A percentile compares a stretch with the other conserved stretches of the same genome.
Conservation (phyloP, 2,888 invertebrate species). For the Netelia virgata region DNA sequence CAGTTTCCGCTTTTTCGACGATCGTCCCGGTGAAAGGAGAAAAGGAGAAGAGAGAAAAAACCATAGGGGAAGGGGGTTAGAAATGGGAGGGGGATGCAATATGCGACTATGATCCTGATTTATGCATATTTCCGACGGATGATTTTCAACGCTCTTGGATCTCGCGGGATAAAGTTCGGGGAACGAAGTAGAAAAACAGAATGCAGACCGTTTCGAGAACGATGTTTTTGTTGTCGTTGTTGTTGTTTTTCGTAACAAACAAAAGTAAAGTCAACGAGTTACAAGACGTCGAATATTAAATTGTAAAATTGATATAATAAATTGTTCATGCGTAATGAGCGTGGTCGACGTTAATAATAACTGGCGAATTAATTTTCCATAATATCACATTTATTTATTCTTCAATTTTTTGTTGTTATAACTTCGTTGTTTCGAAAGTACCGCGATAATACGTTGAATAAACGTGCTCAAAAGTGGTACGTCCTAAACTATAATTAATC, state of each 20-base stretch:
- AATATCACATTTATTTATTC: background rate
- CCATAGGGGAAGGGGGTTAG: background rate
- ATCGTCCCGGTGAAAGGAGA: background rate
- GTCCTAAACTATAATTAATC: conserved; percentile 21
- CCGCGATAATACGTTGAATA: background rate
- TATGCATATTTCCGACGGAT: background rate
- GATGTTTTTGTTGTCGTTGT: too few species aligned
- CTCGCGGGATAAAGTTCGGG: background rate
- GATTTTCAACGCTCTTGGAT: background rate
- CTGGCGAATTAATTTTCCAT: background rate
- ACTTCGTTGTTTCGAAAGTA: background rate
- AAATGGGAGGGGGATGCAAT: background rate
- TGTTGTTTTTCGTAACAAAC: too few species aligned
- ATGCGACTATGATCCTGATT: conserved; percentile 2
- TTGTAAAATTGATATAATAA: too few species aligned
- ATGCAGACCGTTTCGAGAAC: too few species aligned
- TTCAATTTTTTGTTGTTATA: conserved; percentile 4
- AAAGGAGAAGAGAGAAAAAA: background rate
- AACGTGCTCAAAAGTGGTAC: conserved; percentile 10
- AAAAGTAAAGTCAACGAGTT: too few species aligned
- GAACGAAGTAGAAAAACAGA: too few species aligned
- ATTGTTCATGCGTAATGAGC: too few species aligned
- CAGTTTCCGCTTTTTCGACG: background rate
- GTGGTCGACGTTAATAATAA: too few species aligned
- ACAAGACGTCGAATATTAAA: too few species aligned